Conservation (phyloP, 2,888 invertebrate species). For the Philopedon plagiatum region DNA sequence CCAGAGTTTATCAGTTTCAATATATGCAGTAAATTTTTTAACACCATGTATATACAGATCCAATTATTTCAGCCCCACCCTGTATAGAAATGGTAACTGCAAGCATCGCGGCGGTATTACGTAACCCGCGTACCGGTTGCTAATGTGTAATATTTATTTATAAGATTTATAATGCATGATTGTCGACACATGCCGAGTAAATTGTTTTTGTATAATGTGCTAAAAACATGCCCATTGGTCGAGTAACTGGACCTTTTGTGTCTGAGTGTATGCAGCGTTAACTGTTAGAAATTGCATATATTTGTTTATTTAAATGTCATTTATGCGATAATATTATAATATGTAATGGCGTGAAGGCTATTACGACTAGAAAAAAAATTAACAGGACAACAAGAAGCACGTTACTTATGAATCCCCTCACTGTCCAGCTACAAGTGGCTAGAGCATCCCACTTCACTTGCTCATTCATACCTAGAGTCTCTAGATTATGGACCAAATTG, state of each 20-base stretch:
- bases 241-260: conserved; percentile 8
- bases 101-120: not conserved
- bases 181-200: conserved; percentile 27
- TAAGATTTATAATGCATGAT: conserved; percentile 24
- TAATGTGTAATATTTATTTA: conserved; percentile 35
- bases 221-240: not conserved
- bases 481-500: no score
- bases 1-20: no score
- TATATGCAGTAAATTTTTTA: no score
- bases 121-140: conserved; percentile 4
- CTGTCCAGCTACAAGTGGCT: no score
- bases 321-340: not conserved
- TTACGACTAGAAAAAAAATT: not conserved
- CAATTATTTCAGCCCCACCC: conserved; percentile 22
- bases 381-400: no score
- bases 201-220: conserved; percentile 23
- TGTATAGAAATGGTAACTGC: conserved; percentile 22
- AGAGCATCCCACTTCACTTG: no score
- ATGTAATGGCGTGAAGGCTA: not conserved
- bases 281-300: conserved; percentile 1
- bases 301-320: conserved; percentile 16
- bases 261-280: not conserved
- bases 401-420: no score
- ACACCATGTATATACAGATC: conserved; percentile 3
- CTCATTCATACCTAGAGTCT: no score